Percentiles rank a stretch among this genome's conserved stretches.
phyloP scores from a whole-genome alignment of 2,888 invertebrate species.

The Shargacucullia verbasci region DNA sequence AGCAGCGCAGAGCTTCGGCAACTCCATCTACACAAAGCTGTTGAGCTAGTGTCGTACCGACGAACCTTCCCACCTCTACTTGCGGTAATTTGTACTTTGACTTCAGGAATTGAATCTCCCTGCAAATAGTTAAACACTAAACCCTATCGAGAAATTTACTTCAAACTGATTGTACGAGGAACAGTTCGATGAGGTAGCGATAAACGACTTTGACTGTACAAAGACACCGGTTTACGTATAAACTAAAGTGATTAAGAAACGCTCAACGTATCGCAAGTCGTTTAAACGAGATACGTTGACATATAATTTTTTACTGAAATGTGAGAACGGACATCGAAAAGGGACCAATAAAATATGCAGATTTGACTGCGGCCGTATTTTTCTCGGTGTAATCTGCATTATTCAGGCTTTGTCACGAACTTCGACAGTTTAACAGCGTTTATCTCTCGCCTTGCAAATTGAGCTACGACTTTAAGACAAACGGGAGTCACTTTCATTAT shows the following conservation, averaged over 20 bases:
- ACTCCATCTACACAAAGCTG: slow-evolving; percentile 66
- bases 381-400: slow-evolving; percentile 89
- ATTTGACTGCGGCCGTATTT: slow-evolving; percentile 88
- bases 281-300: slow-evolving; percentile 54
- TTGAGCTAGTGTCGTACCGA: slow-evolving; percentile 50
- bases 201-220: slow-evolving; percentile 48
- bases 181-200: slow-evolving; percentile 53
- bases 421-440: slow-evolving; percentile 90
- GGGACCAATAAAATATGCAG: slow-evolving; percentile 88
- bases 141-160: slow-evolving; percentile 63
- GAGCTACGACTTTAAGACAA: slow-evolving; percentile 89
- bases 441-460: slow-evolving; percentile 89
- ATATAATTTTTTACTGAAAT: slow-evolving; percentile 71
- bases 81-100: slow-evolving; percentile 70
- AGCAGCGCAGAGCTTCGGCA: slow-evolving; percentile 59
- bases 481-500: slow-evolving; percentile 88
- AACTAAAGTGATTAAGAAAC: slow-evolving; percentile 56
- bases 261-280: slow-evolving; percentile 46
- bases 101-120: slow-evolving; percentile 68
- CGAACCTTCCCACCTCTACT: slow-evolving; percentile 64
- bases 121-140: slow-evolving; percentile 62
- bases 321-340: slow-evolving; percentile 78
- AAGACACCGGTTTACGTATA: slow-evolving; percentile 38
- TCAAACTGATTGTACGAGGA: slow-evolving; percentile 56
- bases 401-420: slow-evolving; percentile 89